These are phyloP conservation scores for Sarcophilus harrisii DNA, from an alignment of 2,797 vertebrate species.

Conservation along the genomic window DNA sequence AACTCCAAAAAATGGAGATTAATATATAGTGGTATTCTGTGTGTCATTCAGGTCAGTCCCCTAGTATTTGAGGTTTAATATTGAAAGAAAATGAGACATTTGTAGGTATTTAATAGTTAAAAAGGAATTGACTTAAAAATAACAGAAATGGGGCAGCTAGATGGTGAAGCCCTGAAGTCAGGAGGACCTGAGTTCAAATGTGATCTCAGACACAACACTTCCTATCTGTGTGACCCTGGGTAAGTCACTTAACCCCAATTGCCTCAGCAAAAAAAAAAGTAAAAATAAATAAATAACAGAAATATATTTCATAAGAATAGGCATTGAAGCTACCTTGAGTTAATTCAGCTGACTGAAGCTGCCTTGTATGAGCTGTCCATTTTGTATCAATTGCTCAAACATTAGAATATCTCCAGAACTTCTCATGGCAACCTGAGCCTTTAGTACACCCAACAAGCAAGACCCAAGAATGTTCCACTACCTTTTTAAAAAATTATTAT, in stretches of 20 bases:
- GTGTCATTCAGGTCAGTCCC: not conserved
- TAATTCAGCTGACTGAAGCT: not conserved
- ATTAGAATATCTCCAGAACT: not conserved
- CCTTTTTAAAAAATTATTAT: not conserved
- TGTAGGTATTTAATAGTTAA: not conserved
- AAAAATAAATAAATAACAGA: not conserved
- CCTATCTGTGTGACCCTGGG: too few species aligned
- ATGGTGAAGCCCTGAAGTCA: too few species aligned
- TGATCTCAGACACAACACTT: too few species aligned
- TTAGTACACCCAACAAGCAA: not conserved
- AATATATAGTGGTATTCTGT: not conserved
- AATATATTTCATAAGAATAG: not conserved
- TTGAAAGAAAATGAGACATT: not conserved
- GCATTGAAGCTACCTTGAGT: not conserved
- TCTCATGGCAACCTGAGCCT: not conserved
- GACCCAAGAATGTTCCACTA: not conserved
- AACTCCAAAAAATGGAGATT: not conserved
- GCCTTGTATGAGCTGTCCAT: not conserved
- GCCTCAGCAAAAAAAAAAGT: too few species aligned
- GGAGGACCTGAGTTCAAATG: too few species aligned
- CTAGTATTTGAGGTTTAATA: not conserved
- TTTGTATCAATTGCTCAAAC: not conserved
- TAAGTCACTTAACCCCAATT: too few species aligned
- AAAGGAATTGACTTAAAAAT: not conserved
- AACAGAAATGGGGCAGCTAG: not conserved